Percentiles rank a stretch among this genome's conserved stretches.
Evolutionary conservation across 2,797 vertebrate species (phyloP).

Genomic region (Carcharodon carcharias): DNA sequence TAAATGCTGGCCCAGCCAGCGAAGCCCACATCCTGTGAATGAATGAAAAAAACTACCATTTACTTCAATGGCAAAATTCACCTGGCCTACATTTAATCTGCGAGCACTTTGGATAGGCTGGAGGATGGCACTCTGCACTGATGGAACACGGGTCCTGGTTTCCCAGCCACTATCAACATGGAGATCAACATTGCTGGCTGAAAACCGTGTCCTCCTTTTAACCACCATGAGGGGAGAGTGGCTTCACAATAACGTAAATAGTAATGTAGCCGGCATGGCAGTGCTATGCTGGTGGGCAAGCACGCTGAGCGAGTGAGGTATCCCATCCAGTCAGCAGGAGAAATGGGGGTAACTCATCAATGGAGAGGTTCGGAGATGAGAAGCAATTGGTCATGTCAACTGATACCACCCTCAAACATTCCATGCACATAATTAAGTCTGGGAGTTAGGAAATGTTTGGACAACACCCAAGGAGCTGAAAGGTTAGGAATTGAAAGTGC

Average conservation of each 20-base stretch:
- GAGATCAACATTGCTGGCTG: background rate
- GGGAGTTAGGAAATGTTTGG: background rate
- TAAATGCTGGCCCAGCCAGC: too few species aligned
- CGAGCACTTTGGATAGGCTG: too few species aligned
- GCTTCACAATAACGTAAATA: background rate
- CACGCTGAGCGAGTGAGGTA: background rate
- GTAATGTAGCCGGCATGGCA: background rate
- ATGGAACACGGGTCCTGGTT: background rate
- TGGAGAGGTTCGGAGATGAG: background rate
- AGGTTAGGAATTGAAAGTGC: background rate
- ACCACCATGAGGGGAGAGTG: background rate
- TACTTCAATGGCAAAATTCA: too few species aligned
- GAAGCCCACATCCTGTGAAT: too few species aligned
- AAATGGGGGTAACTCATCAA: too few species aligned
- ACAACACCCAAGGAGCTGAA: background rate
- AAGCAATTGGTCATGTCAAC: background rate
- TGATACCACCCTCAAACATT: background rate
- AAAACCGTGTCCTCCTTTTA: background rate
- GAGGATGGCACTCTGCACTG: background rate
- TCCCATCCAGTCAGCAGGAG: background rate
- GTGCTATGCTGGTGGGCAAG: background rate
- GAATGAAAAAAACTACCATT: too few species aligned
- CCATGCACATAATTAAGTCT: background rate
- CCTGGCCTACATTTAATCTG: too few species aligned
- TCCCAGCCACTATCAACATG: background rate